Evolutionary conservation across 1,140 invertebrate genomes (phyloP), one percentile per base, ranked within the genome.

Genomic region (Asobara japonica): DNA sequence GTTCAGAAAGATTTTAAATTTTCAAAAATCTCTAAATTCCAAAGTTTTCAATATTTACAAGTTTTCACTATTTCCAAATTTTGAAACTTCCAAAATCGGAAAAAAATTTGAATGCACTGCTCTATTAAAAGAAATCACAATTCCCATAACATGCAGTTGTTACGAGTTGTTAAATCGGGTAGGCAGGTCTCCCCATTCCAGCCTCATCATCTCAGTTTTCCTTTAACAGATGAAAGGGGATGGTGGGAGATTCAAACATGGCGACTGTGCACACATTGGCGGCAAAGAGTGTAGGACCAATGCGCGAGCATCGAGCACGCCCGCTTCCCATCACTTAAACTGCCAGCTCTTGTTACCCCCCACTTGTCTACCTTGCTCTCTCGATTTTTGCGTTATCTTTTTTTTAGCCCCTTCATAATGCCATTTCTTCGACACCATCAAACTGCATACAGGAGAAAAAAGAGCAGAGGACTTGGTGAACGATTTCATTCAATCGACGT

Each of bases 241-340:
- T 25, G 25, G 72, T 76, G 82, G 83, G 82, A 83, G 83, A 75
- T 80, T 78, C 80, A 82, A 86, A 82, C 82, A 86, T 86, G 84
- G 84, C 84, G 84, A 83, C 83, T 83, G 74, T 82, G 78, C 81
- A 83, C 84, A 86, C 78, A 83, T 77, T 77, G 79, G 74, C 74
- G 65, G 76, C 71, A 71, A 70, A 18, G 3, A 30, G 3, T 70
- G 56, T 67, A 79, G 80, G 78, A 82, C 84, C 84, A 86, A 86
- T 86, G 83, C 84, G 82, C 81, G 80, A 84, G 79, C 83, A 81
- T 78, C 79, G 79, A 81, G 80, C 79, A 82, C 81, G 83, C 83
- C 81, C 79, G 79, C 16, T 33, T 33, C 77, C 81, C 77, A 75
- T 62, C 66, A 66, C 60, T 33, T 76, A 13, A 41, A 30, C 7